A percentile compares a stretch with the other conserved stretches of the same genome.
Conservation (phyloP, 2,113 vertebrate genomes). For the Monopterus albus region DNA sequence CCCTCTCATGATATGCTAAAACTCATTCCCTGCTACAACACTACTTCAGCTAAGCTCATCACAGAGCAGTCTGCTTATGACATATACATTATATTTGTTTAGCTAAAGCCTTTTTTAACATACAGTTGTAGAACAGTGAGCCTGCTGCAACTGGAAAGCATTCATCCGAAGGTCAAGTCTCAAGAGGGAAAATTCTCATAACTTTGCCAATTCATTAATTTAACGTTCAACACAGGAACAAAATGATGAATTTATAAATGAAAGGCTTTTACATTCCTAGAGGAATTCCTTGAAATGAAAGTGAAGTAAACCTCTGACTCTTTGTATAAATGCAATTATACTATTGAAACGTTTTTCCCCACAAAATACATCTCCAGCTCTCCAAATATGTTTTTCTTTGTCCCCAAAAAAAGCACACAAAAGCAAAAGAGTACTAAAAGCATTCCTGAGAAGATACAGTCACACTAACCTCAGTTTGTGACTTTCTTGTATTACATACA, state of each 20-base stretch:
- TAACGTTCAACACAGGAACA: slow-evolving; percentile 58
- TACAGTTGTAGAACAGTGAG: slow-evolving; percentile 35
- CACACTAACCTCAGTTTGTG: too few relatives aligned
- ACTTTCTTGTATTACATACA: too few relatives aligned
- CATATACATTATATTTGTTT: slow-evolving; percentile 22
- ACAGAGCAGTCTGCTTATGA: not conserved
- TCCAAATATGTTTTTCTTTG: not conserved
- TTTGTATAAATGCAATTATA: slow-evolving; percentile 29
- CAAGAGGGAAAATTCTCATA: slow-evolving; percentile 61
- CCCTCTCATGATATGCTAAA: too few relatives aligned
- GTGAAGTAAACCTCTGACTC: slow-evolving; percentile 42
- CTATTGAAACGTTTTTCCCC: not conserved
- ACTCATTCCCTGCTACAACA: too few relatives aligned
- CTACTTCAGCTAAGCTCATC: slow-evolving; percentile 6
- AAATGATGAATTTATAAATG: slow-evolving; percentile 72
- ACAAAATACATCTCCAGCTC: not conserved
- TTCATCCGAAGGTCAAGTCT: slow-evolving; percentile 74
- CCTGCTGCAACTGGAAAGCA: slow-evolving; percentile 44
- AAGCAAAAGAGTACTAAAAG: not conserved
- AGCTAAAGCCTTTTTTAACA: slow-evolving; percentile 12
- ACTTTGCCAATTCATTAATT: slow-evolving; percentile 76
- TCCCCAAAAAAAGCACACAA: not conserved
- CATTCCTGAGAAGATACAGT: too few relatives aligned
- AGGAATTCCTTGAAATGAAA: slow-evolving; percentile 62
- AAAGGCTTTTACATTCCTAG: slow-evolving; percentile 54